Evolutionary conservation across 92 coral and sea anemone species (phyloP).

Genomic region (Actinernus sp.): DNA sequence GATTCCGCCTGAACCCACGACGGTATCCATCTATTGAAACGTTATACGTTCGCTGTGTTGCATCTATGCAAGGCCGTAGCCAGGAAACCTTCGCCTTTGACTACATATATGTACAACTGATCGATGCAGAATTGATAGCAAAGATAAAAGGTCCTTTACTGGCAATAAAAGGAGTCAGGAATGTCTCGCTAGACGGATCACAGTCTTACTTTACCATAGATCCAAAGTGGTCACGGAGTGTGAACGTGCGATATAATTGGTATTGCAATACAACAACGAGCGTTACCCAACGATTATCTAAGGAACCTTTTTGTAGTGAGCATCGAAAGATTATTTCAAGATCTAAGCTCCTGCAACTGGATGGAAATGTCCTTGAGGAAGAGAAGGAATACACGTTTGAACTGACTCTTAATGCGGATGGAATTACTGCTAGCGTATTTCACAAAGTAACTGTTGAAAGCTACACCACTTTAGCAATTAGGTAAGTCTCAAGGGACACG

Average conservation of each 20-base stretch:
- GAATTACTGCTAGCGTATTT: neutral
- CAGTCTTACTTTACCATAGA: slow-evolving; percentile 15
- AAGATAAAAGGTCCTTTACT: slow-evolving; percentile 23
- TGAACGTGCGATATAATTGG: slow-evolving; percentile 16
- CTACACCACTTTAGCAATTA: slow-evolving; percentile 1
- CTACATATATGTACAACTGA: slow-evolving; percentile 23
- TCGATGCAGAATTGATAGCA: slow-evolving; percentile 31
- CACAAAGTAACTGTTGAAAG: slow-evolving; percentile 8
- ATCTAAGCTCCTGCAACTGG: neutral
- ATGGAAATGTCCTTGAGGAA: slow-evolving; percentile 1
- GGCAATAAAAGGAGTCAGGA: slow-evolving; percentile 8
- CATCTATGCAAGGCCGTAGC: neutral
- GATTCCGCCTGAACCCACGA: neutral
- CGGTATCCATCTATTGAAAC: neutral
- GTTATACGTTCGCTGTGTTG: slow-evolving; percentile 7
- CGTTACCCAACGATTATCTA: too few species aligned
- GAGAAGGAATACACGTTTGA: slow-evolving; percentile 11
- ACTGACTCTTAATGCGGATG: slow-evolving; percentile 9
- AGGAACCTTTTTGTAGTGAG: too few species aligned
- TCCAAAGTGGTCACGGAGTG: slow-evolving; percentile 4
- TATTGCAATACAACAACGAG: neutral
- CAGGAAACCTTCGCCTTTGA: slow-evolving; percentile 10
- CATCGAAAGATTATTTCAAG: slow-evolving; percentile 5
- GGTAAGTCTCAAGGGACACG: slow-evolving; percentile 14
- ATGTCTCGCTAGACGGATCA: slow-evolving; percentile 34